Evolutionary conservation across 2,888 invertebrate species (phyloP).

Genomic region (Ormyrus labotus): DNA sequence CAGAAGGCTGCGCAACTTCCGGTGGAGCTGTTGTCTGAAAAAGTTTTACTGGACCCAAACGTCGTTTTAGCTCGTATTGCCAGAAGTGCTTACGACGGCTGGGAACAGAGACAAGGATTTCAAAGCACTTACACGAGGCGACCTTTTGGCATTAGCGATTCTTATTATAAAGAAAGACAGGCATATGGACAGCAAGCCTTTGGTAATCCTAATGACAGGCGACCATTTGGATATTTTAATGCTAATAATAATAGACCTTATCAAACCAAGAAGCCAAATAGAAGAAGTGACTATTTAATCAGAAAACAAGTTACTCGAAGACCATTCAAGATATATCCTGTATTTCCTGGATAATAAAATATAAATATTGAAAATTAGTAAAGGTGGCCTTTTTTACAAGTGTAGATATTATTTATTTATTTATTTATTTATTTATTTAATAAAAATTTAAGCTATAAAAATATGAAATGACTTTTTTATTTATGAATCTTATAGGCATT

Average conservation of each 20-base stretch:
- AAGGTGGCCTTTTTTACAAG: too few species aligned
- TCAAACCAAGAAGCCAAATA: neutral
- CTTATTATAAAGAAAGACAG: neutral
- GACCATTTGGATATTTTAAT: neutral
- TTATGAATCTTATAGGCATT: too few species aligned
- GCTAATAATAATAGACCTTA: too few species aligned
- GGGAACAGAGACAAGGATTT: slow-evolving; percentile 25
- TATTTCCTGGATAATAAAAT: slow-evolving; percentile 64
- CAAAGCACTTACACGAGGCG: slow-evolving; percentile 5
- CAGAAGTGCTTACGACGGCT: slow-evolving; percentile 48
- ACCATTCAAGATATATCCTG: slow-evolving; percentile 59
- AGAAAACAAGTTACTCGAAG: slow-evolving; percentile 4
- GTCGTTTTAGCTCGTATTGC: slow-evolving; percentile 60
- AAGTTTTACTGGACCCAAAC: slow-evolving; percentile 61
- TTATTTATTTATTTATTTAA: too few species aligned
- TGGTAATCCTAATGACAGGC: neutral
- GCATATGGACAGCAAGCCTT: neutral
- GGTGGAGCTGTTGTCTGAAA: slow-evolving; percentile 59
- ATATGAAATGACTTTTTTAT: too few species aligned
- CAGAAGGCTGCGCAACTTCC: slow-evolving; percentile 50
- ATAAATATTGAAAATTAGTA: too few species aligned
- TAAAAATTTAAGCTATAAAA: too few species aligned
- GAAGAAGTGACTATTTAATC: slow-evolving; percentile 11
- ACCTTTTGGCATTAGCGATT: slow-evolving; percentile 29
- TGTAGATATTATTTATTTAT: too few species aligned